A percentile compares a stretch with the other conserved stretches of the same genome.
phyloP scores from a whole-genome alignment of 2,797 vertebrate species.

The Girardinus metallicus region DNA sequence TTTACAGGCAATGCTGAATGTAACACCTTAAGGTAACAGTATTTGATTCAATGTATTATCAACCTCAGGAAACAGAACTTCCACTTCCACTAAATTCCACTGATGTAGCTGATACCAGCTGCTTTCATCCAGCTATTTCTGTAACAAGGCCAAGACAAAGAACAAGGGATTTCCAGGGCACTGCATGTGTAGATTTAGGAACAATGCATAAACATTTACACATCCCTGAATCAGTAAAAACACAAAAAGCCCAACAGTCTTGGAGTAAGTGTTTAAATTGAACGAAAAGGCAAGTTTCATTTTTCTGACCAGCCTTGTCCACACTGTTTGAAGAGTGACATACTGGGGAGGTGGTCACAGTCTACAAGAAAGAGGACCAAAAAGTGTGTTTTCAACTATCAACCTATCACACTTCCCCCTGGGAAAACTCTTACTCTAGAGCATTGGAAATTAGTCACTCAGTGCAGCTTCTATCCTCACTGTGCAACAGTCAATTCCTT shows the following conservation, averaged over 20 bases:
- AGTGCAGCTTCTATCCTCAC: background rate
- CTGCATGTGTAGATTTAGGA: conserved; percentile 16
- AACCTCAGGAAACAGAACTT: conserved; percentile 25
- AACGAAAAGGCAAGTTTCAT: background rate
- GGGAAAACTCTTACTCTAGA: background rate
- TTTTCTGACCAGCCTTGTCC: background rate
- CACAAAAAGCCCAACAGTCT: conserved; percentile 16
- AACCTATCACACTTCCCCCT: background rate
- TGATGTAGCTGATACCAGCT: conserved; percentile 33
- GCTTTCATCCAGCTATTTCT: conserved; percentile 29
- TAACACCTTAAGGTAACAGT: background rate
- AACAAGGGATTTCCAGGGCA: conserved; percentile 36
- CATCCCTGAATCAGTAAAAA: background rate
- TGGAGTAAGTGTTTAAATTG: conserved; percentile 5
- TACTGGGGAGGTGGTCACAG: background rate
- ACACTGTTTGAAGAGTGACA: background rate
- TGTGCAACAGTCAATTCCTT: background rate
- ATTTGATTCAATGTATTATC: conserved; percentile 11
- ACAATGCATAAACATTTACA: conserved; percentile 3
- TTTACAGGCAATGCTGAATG: background rate
- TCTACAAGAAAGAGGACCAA: background rate
- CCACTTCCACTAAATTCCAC: conserved; percentile 20
- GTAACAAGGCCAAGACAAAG: conserved; percentile 16
- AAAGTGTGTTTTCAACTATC: background rate
- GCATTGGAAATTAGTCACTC: background rate